Conservation (phyloP, 2,797 vertebrate genomes). For the Cossypha polioptera region DNA sequence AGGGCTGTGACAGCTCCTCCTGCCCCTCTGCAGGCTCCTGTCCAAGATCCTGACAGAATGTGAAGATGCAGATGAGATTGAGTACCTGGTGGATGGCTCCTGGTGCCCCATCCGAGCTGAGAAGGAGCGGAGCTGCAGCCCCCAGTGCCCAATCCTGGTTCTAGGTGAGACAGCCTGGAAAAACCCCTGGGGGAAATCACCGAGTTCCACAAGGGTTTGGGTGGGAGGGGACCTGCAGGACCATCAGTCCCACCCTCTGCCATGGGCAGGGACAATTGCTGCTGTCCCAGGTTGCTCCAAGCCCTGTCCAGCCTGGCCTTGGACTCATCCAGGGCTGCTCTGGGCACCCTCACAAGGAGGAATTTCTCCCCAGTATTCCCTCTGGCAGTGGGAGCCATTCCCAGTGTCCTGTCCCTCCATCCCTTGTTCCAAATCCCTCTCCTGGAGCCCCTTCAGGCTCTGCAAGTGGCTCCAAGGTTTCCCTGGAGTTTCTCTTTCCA, state of each 20-base stretch:
- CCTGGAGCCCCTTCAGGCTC: not conserved
- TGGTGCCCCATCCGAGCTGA: conserved; percentile 95
- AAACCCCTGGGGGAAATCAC: not conserved
- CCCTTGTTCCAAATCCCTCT: not conserved
- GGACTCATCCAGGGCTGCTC: not conserved
- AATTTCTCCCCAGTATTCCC: not conserved
- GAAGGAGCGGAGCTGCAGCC: conserved; percentile 91
- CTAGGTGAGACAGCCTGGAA: conserved; percentile 75
- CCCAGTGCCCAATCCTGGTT: conserved; percentile 89
- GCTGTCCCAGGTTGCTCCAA: rapidly evolving
- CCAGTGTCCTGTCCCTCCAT: not conserved
- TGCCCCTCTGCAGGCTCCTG: conserved; percentile 78
- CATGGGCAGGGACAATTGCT: not conserved
- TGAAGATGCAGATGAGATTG: conserved; percentile 94
- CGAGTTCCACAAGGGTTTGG: not conserved
- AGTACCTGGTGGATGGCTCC: conserved; percentile 94
- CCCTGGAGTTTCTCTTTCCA: not conserved
- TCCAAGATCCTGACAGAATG: conserved; percentile 96
- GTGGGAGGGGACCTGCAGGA: not conserved
- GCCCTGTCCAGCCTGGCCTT: not conserved
- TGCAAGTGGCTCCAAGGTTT: rapidly evolving
- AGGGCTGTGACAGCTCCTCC: not conserved
- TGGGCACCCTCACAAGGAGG: not conserved
- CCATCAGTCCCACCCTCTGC: not conserved
- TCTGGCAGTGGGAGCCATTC: not conserved